Conservation (phyloP, 2,797 vertebrate genomes). For the Leuciscus waleckii region DNA sequence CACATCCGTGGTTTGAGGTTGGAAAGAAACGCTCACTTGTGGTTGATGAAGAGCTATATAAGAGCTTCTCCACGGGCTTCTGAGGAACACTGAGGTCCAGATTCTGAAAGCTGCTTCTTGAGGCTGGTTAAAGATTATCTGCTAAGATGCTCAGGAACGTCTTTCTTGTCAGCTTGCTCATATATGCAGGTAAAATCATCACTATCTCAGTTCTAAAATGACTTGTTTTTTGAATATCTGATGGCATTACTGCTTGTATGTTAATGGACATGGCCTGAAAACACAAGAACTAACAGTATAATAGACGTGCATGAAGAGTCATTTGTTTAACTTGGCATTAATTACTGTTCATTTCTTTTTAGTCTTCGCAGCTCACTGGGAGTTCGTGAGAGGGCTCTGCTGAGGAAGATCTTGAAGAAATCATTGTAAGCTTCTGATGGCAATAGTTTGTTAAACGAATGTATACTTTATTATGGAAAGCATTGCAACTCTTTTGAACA, state of each 20-base stretch:
- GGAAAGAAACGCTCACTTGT: neutral
- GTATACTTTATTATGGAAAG: neutral
- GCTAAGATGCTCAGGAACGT: conserved; percentile 44
- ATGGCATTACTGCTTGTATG: neutral
- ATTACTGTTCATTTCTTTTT: conserved; percentile 7
- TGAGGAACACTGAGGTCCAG: neutral
- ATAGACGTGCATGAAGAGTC: neutral
- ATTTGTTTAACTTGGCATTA: neutral
- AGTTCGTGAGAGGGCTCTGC: conserved; percentile 35
- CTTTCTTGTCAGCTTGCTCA: conserved; percentile 38
- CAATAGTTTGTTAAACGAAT: neutral
- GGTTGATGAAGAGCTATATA: conserved; percentile 26
- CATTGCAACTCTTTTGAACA: neutral
- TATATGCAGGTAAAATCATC: conserved; percentile 46
- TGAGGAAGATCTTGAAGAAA: conserved; percentile 19
- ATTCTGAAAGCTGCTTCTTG: neutral
- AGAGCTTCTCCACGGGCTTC: neutral
- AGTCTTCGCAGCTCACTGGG: conserved; percentile 33
- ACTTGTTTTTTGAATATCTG: neutral
- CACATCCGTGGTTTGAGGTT: conserved; percentile 16
- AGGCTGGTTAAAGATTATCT: neutral
- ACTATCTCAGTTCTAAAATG: neutral
- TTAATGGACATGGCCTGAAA: neutral
- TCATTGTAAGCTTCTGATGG: neutral
- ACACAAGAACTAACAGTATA: neutral